These are phyloP conservation scores for Salmo trutta DNA, from an alignment of 2,797 vertebrate species.

Conservation along the genomic window DNA sequence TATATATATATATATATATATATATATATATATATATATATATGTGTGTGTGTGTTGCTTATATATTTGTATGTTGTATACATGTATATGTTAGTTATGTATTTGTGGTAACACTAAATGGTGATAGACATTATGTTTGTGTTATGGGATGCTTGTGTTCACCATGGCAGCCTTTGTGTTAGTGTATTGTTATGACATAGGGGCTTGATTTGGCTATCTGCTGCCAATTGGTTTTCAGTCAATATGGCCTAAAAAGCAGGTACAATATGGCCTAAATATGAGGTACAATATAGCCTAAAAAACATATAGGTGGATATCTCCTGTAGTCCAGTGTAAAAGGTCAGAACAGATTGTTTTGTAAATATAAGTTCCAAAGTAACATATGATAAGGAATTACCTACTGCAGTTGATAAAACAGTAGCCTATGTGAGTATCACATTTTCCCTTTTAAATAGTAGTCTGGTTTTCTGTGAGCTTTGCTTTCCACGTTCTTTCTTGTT, in stretches of 20 bases:
- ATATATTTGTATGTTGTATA: no score
- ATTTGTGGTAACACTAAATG: background rate
- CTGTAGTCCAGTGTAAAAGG: background rate
- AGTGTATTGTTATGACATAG: background rate
- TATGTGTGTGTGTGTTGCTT: no score
- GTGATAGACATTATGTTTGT: background rate
- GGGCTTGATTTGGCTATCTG: background rate
- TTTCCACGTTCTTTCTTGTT: background rate
- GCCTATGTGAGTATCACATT: background rate
- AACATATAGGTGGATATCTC: background rate
- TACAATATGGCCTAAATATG: background rate
- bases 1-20: no score
- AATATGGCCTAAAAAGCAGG: background rate
- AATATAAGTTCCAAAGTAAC: background rate
- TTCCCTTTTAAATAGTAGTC: background rate
- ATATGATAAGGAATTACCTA: background rate
- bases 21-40: no score
- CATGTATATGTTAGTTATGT: background rate
- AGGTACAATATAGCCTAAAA: background rate
- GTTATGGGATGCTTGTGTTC: background rate
- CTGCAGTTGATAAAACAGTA: background rate
- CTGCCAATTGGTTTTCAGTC: no score
- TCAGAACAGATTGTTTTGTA: background rate
- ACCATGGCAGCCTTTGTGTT: background rate
- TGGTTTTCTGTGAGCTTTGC: background rate